Evolutionary conservation across 2,888 invertebrate genomes (phyloP), one percentile per base, ranked within the genome.

Genomic region (Cosmopolites sordidus): DNA sequence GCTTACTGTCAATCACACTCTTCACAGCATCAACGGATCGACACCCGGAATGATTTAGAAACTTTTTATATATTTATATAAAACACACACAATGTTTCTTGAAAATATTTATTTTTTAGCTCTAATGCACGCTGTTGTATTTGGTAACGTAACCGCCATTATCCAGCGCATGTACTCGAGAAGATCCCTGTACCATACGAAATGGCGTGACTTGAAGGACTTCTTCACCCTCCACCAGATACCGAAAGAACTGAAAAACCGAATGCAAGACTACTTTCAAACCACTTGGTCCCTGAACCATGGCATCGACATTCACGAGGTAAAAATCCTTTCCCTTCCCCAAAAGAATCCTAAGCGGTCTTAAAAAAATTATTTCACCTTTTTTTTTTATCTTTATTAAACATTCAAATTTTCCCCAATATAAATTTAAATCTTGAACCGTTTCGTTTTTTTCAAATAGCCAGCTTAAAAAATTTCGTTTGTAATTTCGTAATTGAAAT

Each of bases 251-350:
- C 78, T 97, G 58, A 94, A 95, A 72, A 93, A 93, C 70, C 79
- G 96, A 58, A 95, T 97, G 87, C 92, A 94, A 70, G 96, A 97
- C 73, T 96, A 95, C 74, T 96, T 96, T 73, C 95, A 96, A 75
- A 96, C 96, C 11, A 95, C 92, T 83, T 97, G 96, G 96, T 94
- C 95, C 9, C 81, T 97, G 56, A 96, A 95, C 76, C 94, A 95
- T 73, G 96, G 96, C 51, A 96, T 97, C 68, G 95, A 96, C 73
- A 91, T 93, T 64, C 89, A 92, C 69, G 95, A 96, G 87, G 96
- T 94, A 76, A 40, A 16, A 11, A 37, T n/a, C n/a, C n/a, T n/a
- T n/a, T n/a, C n/a, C n/a, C n/a, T n/a, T n/a, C n/a, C n/a, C 29
- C 3, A 37, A 37, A 37, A 22, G 22, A 22, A 22, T n/a, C n/a